Evolutionary conservation across 2,888 invertebrate species (phyloP).

Genomic region (Fissipunctia ypsillon): DNA sequence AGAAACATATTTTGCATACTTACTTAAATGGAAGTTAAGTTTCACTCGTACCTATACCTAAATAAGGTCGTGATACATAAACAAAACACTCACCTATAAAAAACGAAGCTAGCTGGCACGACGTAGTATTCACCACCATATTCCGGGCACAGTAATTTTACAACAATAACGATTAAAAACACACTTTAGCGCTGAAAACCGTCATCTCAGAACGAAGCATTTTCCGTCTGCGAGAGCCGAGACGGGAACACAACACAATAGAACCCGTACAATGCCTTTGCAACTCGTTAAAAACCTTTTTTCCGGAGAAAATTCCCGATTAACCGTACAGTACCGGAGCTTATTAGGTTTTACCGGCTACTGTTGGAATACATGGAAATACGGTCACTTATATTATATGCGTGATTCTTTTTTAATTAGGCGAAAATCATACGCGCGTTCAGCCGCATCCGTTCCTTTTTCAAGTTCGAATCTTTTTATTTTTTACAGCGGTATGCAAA

Average conservation of each 20-base stretch:
- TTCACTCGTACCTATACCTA: too few relatives aligned
- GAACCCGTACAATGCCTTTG: constrained; percentile 72
- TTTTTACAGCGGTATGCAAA: constrained; percentile 20
- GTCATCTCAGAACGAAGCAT: constrained; percentile 76
- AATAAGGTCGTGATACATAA: constrained; percentile 12
- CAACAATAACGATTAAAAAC: constrained; percentile 59
- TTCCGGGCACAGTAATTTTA: constrained; percentile 63
- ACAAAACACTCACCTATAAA: constrained; percentile 80
- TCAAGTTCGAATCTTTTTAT: constrained; percentile 22
- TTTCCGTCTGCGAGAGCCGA: constrained; percentile 65
- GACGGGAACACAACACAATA: constrained; percentile 70
- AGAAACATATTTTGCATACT: too few relatives aligned
- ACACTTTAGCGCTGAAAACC: constrained; percentile 64
- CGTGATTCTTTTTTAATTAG: constrained; percentile 46
- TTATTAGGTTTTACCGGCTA: constrained; percentile 62
- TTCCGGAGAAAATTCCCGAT: constrained; percentile 62
- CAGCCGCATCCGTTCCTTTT: constrained; percentile 33
- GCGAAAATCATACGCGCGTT: constrained; percentile 36
- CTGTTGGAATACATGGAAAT: constrained; percentile 66
- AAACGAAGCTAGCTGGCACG: constrained; percentile 80
- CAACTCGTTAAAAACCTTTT: constrained; percentile 78
- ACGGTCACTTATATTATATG: constrained; percentile 64
- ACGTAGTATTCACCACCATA: constrained; percentile 74
- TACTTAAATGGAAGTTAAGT: too few relatives aligned
- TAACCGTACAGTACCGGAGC: constrained; percentile 59